Base-by-base conservation (phyloP, 1,140 invertebrate species). In the Trichonephila inaurata region DNA sequence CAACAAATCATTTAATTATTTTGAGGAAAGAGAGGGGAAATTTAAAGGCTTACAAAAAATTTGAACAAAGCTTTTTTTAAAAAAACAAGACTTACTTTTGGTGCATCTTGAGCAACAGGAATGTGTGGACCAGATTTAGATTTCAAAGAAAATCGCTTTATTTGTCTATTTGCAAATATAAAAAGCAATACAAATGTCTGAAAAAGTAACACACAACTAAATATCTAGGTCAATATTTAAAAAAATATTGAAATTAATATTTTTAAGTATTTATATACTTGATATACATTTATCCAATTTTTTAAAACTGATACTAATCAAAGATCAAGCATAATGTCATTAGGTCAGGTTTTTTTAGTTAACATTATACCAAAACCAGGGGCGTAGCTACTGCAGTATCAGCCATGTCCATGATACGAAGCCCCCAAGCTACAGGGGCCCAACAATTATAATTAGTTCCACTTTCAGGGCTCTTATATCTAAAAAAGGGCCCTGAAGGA, bases 121-220 rank as follows among this genome's bases (percentile, higher is more conserved):
- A 98, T 97, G 95, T 99, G 98, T 14, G 98, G 98, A 1, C 98
- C 98, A 95, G 98, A 96, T 87, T 98, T 96, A 44, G 98, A 98
- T 94, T 98, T 96, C 82, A 99, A 95, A 21, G 98, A 97, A 96
- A 99, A 98, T 95, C 98, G 96, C 97, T 98, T 98, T 89, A 99
- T 99, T 96, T 99, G 98, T 89, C 98, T 96, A 96, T 99, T 99
- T 4, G 98, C 98, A 96, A 99, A 98, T 92, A 98, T 98, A 95
- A 98, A 98, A 24, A 98, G 95, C 94, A 98, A 96, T n/a, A 98
- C 96, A 95, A 98, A 97, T 4, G 98, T 98, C 95, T 98, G 96
- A 66, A 98, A 97, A 98, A 97, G 89, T 97, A 97, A 90, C 97
- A 97, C 94, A 98, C 40, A 66, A 16, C 7, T 12, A 44, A n/a